Evolutionary conservation across 2,888 invertebrate species (phyloP), one percentile per base, ranked within the genome.

Genomic region (Limnephilus rhombicus): DNA sequence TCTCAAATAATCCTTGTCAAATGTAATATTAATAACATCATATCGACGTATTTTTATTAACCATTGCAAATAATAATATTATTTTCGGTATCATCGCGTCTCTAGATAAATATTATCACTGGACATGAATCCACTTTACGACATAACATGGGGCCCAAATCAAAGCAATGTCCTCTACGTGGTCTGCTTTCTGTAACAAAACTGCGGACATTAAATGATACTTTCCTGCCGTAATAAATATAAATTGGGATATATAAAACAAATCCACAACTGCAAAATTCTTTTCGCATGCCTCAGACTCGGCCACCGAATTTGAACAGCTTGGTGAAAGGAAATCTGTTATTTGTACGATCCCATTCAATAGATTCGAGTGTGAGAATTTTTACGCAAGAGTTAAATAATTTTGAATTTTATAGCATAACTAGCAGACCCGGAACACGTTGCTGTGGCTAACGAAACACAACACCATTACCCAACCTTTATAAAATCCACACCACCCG

Each of bases 121-220:
- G 5, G 37, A 11, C 83, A 41, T 83, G 34, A 37, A 83, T 34
- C 83, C 31, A 83, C 29, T 86, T 86, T 86, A 86, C 29, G 86
- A 45, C 86, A 29, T 41, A 86, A 86, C 37, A 86, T 29, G 86
- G 45, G 49, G 68, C 45, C 15, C 45, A 45, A 86, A 86, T 86
- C 86, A 86, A 86, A 86, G 29, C 86, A 86, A 86, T 86, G 45
- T 49, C 29, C 29, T 86, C 13, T 45, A 29, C 86, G 86, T 45
- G 86, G 45, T 45, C 86, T 86, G 45, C n/a, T 41, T 85, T 2
- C 85, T 83, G 49, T 45, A 45, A 45, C 86, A 37, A 86, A 86
- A 29, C 45, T 13, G 15, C 68, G 45, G 45, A n/a, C 86, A 86
- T 86, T 86, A 37, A 86, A 86, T 86, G n/a, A 29, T 45, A 45